phyloP scores from a whole-genome alignment of 2,797 vertebrate species.

The Poeciliopsis presidionis region DNA sequence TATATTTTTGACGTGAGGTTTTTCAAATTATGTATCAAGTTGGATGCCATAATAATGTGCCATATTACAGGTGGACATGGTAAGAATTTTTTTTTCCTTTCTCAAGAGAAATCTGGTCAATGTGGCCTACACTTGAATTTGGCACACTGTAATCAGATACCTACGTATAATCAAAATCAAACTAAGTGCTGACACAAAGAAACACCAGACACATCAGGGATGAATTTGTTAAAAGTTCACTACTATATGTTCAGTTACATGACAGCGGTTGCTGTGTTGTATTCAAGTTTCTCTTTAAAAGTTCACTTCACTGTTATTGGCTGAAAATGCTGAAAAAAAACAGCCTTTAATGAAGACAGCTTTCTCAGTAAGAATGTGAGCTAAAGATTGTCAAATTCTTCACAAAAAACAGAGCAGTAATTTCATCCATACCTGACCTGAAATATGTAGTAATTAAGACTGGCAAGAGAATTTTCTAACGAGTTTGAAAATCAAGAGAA shows the following conservation, averaged over 20 bases:
- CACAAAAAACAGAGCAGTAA: neutral
- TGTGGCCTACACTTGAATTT: neutral
- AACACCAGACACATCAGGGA: neutral
- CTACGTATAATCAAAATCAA: neutral
- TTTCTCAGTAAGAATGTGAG: neutral
- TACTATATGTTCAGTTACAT: neutral
- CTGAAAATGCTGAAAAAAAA: neutral
- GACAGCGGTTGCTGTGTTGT: neutral
- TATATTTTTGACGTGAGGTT: neutral
- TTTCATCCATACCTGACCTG: neutral
- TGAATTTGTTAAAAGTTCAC: neutral
- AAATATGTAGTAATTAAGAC: neutral
- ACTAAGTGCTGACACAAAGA: neutral
- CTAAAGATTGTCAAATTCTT: neutral
- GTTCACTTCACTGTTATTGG: neutral
- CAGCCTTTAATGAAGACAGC: neutral
- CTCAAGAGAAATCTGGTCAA: neutral
- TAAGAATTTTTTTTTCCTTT: no score
- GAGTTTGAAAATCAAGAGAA: neutral
- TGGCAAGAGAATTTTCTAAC: neutral
- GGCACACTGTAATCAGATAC: neutral
- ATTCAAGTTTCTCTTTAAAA: neutral
- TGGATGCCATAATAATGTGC: neutral
- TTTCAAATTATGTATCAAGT: neutral
- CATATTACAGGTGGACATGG: neutral